A percentile compares a stretch with the other conserved stretches of the same genome.
Evolutionary conservation across 1,140 invertebrate genomes (phyloP).

Genomic region (Orchesella cincta): DNA sequence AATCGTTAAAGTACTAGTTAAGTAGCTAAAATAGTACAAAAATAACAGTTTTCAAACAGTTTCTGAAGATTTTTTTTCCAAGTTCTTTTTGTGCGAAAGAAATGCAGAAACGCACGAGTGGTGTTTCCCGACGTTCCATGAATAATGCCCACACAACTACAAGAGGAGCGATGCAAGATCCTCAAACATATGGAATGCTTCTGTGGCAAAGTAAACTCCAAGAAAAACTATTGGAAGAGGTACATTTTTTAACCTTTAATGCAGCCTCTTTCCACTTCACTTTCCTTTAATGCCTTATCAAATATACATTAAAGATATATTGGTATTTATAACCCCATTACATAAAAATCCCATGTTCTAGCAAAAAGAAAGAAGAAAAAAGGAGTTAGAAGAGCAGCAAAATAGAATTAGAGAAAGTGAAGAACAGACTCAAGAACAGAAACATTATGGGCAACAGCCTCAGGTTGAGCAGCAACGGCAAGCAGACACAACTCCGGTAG

Average conservation of each 20-base stretch:
- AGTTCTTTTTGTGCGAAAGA: neutral
- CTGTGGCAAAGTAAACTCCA: conserved; percentile 30
- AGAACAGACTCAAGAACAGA: neutral
- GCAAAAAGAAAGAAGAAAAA: conserved; percentile 20
- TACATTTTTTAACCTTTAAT: too few relatives aligned
- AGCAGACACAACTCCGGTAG: neutral
- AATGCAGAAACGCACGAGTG: conserved; percentile 1
- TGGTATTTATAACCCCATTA: too few relatives aligned
- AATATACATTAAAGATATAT: too few relatives aligned
- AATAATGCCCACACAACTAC: neutral
- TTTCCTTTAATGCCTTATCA: too few relatives aligned
- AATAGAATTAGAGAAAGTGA: neutral
- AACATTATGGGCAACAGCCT: neutral
- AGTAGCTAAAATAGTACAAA: too few relatives aligned
- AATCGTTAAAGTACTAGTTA: too few relatives aligned
- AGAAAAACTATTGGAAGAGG: conserved; percentile 17
- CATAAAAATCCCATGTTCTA: neutral
- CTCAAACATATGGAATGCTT: conserved; percentile 26
- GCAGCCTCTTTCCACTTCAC: neutral
- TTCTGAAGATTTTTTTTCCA: too few relatives aligned
- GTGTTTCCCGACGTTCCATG: neutral
- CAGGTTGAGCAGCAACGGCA: neutral
- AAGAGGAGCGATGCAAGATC: neutral
- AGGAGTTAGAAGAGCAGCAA: neutral
- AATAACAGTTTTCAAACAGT: too few relatives aligned